A percentile compares a stretch with the other conserved stretches of the same genome.
Conservation (phyloP, 2,888 invertebrate genomes). For the Selenia dentaria region DNA sequence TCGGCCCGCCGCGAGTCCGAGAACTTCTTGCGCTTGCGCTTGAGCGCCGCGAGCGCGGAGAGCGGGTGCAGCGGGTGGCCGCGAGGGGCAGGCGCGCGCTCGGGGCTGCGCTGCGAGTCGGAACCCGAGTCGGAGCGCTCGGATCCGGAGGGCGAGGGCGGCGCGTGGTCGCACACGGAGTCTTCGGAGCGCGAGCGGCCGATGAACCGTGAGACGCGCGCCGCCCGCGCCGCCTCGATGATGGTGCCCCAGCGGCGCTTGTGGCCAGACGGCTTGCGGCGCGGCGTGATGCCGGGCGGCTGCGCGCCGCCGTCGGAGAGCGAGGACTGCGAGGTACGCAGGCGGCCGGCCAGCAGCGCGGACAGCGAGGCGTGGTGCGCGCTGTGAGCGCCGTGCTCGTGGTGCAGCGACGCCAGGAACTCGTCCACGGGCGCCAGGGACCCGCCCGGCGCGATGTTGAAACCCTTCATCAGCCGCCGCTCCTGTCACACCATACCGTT, state of each 20-base stretch:
- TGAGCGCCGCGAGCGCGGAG: constrained; percentile 89
- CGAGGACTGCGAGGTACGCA: constrained; percentile 70
- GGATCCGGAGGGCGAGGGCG: constrained; percentile 38
- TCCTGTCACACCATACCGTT: constrained; percentile 67
- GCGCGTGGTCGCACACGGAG: constrained; percentile 87
- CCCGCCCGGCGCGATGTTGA: constrained; percentile 92
- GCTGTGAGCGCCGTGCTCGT: constrained; percentile 76
- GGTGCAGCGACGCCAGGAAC: constrained; percentile 90
- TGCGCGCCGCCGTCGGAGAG: constrained; percentile 55
- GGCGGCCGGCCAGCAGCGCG: constrained; percentile 87
- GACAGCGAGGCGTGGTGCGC: constrained; percentile 83
- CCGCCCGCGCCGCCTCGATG: constrained; percentile 94
- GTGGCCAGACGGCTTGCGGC: constrained; percentile 82
- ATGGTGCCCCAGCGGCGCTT: constrained; percentile 93
- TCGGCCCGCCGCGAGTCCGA: constrained; percentile 90
- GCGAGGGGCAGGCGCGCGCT: constrained; percentile 52
- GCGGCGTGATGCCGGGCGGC: constrained; percentile 25
- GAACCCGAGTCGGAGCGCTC: constrained; percentile 89
- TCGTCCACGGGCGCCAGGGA: constrained; percentile 91
- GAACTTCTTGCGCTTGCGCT: constrained; percentile 93
- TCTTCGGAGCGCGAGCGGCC: constrained; percentile 92
- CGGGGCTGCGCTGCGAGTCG: constrained; percentile 88
- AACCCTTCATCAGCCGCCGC: constrained; percentile 95
- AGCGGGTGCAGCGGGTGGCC: constrained; percentile 67
- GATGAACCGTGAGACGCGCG: constrained; percentile 91